Conservation (phyloP, 2,888 invertebrate genomes). For the Harpagoxenus sublaevis region DNA sequence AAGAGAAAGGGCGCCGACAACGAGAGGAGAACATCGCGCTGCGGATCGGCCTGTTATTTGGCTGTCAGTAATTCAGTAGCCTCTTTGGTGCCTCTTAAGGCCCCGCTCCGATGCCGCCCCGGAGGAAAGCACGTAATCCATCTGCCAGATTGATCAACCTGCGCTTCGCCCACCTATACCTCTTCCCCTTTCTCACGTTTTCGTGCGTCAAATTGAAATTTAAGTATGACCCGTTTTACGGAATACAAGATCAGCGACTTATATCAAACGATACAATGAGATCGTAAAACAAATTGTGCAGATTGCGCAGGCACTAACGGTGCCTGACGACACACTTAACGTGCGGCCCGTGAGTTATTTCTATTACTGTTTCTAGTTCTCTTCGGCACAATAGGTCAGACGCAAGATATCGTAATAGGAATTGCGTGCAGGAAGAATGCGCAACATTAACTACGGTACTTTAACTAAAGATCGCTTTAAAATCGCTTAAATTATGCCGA, state of each 20-base stretch:
- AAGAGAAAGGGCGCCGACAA: slow-evolving; percentile 76
- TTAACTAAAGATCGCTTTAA: slow-evolving; percentile 14
- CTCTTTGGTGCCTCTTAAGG: slow-evolving; percentile 74
- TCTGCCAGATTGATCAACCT: slow-evolving; percentile 76
- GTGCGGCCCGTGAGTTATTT: not conserved
- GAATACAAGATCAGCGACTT: slow-evolving; percentile 14
- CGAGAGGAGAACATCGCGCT: slow-evolving; percentile 74
- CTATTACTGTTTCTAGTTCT: not conserved
- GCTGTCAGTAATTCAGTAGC: slow-evolving; percentile 83
- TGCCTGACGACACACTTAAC: slow-evolving; percentile 32
- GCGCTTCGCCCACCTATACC: slow-evolving; percentile 56
- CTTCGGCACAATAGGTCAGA: slow-evolving; percentile 25
- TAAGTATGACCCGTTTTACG: slow-evolving; percentile 9
- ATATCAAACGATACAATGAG: slow-evolving; percentile 10
- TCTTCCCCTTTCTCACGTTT: slow-evolving; percentile 37
- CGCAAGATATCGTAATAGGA: slow-evolving; percentile 19
- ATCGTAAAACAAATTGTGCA: slow-evolving; percentile 23
- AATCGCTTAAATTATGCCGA: slow-evolving; percentile 18
- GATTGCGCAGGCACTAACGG: slow-evolving; percentile 13
- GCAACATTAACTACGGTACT: slow-evolving; percentile 10
- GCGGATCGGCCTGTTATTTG: slow-evolving; percentile 81
- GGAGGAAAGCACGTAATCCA: slow-evolving; percentile 73
- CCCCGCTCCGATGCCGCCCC: slow-evolving; percentile 70
- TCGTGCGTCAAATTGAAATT: slow-evolving; percentile 31
- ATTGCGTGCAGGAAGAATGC: slow-evolving; percentile 22